Evolutionary conservation across 92 coral and sea anemone species (phyloP), one percentile per base, ranked within the genome.

Genomic region (Actinernus sp.): DNA sequence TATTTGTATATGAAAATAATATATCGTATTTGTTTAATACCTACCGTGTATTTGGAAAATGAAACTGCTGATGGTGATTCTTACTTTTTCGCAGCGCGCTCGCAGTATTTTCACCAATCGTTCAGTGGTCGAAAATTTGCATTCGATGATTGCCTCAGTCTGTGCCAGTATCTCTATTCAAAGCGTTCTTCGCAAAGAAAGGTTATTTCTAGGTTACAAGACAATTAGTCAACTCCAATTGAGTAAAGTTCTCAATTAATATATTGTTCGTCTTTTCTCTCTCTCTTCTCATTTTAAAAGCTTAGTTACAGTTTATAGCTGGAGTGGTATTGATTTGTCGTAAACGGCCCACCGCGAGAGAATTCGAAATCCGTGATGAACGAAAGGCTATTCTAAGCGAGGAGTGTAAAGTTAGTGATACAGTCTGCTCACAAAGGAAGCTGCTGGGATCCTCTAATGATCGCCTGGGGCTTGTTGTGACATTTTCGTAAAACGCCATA

Each of bases 131-230:
- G n/a, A n/a, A n/a, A n/a, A n/a, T n/a, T n/a, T n/a, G n/a, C n/a
- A n/a, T n/a, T n/a, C n/a, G n/a, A n/a, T n/a, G n/a, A n/a, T n/a
- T n/a, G n/a, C n/a, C n/a, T n/a, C n/a, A n/a, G n/a, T n/a, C n/a
- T n/a, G n/a, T 7, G 41, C 41, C 41, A 36, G 41, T 36, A 36
- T 36, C 31, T 45, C 51, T 16, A 50, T 27, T 22, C n/a, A 31
- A 54, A 63, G 71, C 76, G 77, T 88, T 79, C 55, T 43, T 26
- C 57, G 36, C 28, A 53, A 46, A 63, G 64, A 79, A 68, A 77
- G 79, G 49, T 32, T 33, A 83, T 78, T 88, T 68, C 94, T 88
- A 45, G 84, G 90, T 59, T 68, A 84, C 87, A 63, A 32, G 38
- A 61, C 88, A 63, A 84, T 88, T 79, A 82, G 74, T 65, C 47